Conservation (phyloP, 2,888 invertebrate species). For the Polymixis flavicincta region DNA sequence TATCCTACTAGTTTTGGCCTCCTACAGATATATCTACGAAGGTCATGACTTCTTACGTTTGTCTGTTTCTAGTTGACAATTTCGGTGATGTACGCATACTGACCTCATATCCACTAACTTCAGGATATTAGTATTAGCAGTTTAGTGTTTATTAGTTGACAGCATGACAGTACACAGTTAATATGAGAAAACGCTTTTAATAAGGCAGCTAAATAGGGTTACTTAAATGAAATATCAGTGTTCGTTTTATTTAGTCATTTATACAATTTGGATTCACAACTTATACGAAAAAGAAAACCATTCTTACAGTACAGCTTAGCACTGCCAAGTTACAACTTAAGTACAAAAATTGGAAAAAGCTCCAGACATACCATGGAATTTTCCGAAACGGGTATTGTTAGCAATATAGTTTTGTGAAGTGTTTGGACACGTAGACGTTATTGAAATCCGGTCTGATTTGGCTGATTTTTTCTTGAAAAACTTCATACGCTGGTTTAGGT, state of each 20-base stretch:
- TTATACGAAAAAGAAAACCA: conserved; percentile 81
- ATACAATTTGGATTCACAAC: conserved; percentile 85
- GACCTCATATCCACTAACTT: neutral
- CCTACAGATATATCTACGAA: neutral
- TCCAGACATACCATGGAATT: conserved; percentile 79
- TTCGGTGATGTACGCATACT: conserved; percentile 6
- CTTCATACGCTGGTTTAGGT: neutral
- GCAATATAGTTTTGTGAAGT: conserved; percentile 67
- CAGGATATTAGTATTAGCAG: neutral
- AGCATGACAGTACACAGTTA: neutral
- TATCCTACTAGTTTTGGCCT: neutral
- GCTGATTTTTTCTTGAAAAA: neutral
- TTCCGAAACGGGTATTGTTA: conserved; percentile 73
- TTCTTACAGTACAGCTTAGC: conserved; percentile 75
- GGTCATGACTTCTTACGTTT: neutral
- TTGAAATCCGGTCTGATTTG: conserved; percentile 9
- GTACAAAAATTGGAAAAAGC: conserved; percentile 84
- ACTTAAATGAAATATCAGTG: conserved; percentile 80
- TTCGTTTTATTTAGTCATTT: conserved; percentile 87
- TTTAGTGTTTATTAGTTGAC: conserved; percentile 6
- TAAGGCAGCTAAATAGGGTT: conserved; percentile 4
- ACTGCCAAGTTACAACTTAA: conserved; percentile 83
- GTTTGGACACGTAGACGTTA: conserved; percentile 71
- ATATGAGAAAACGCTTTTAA: conserved; percentile 1
- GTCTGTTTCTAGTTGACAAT: neutral